These are phyloP conservation scores for Fragum fragum DNA, from an alignment of 2,888 invertebrate species.

Conservation along the genomic window DNA sequence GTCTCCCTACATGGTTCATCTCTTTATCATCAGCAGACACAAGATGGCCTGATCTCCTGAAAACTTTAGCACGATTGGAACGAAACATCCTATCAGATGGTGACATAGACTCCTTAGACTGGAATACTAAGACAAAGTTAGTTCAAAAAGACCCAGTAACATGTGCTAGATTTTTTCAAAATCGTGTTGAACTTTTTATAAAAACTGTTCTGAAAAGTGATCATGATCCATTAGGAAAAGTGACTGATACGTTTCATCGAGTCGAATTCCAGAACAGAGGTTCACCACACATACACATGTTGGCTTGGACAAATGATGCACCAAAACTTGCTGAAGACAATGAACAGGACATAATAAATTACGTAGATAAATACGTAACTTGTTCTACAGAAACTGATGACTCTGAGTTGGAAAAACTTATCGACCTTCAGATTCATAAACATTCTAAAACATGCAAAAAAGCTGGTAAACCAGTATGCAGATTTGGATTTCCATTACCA, in stretches of 20 bases:
- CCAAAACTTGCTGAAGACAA: background rate
- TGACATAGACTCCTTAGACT: constrained; percentile 22
- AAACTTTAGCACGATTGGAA: constrained; percentile 2
- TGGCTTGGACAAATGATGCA: constrained; percentile 23
- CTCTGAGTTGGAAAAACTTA: constrained; percentile 29
- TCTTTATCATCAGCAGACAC: constrained; percentile 30
- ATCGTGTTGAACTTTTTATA: constrained; percentile 16
- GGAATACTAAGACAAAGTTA: constrained; percentile 50
- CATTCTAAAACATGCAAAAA: constrained; percentile 51
- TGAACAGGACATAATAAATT: constrained; percentile 1
- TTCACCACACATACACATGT: constrained; percentile 43
- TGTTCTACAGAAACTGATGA: constrained; percentile 9
- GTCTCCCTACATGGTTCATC: constrained; percentile 63
- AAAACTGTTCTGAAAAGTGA: constrained; percentile 17
- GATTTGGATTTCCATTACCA: too few relatives aligned
- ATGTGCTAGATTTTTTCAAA: constrained; percentile 29
- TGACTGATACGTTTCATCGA: constrained; percentile 29
- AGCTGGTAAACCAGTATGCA: too few relatives aligned
- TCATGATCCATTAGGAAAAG: background rate
- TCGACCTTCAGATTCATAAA: constrained; percentile 47
- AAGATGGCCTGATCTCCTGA: constrained; percentile 18
- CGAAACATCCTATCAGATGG: background rate
- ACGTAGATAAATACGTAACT: constrained; percentile 13
- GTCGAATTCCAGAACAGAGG: constrained; percentile 63
- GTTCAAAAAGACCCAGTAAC: constrained; percentile 43